Evolutionary conservation across 1,140 invertebrate species (phyloP).

Genomic region (Saccostrea glomerata): DNA sequence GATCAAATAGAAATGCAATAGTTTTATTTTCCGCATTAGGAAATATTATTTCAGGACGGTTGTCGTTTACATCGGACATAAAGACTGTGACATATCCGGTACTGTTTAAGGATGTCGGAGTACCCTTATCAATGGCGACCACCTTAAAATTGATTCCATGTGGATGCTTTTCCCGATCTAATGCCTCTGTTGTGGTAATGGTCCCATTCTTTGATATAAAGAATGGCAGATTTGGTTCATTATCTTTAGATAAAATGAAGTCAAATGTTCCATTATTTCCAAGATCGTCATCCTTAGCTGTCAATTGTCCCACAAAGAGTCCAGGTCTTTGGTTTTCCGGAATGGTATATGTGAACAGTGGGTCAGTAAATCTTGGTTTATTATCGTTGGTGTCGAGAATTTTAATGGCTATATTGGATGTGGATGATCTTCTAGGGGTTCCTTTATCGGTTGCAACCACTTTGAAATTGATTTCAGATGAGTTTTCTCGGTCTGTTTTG

Average conservation of each 20-base stretch:
- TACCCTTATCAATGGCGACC: slow-evolving; percentile 85
- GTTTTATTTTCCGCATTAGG: slow-evolving; percentile 65
- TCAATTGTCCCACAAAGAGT: slow-evolving; percentile 89
- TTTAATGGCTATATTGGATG: slow-evolving; percentile 63
- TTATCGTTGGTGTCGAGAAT: slow-evolving; percentile 86
- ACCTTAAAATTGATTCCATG: slow-evolving; percentile 88
- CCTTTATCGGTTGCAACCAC: slow-evolving; percentile 86
- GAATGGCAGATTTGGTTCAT: slow-evolving; percentile 54
- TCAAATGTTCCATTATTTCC: slow-evolving; percentile 87
- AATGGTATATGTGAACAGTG: slow-evolving; percentile 78
- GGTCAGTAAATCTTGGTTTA: slow-evolving; percentile 63
- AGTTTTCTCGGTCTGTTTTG: slow-evolving; percentile 83
- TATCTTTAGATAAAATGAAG: slow-evolving; percentile 42
- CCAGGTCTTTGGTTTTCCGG: slow-evolving; percentile 86
- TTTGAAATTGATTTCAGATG: slow-evolving; percentile 58
- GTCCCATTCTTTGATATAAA: slow-evolving; percentile 60
- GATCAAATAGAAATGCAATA: slow-evolving; percentile 61
- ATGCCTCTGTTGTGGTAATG: slow-evolving; percentile 84
- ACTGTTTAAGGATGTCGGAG: slow-evolving; percentile 69
- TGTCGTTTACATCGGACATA: slow-evolving; percentile 91
- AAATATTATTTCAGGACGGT: slow-evolving; percentile 84
- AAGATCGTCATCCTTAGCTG: slow-evolving; percentile 94
- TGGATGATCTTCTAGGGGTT: slow-evolving; percentile 86
- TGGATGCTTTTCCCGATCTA: slow-evolving; percentile 91
- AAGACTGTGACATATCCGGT: slow-evolving; percentile 65